Evolutionary conservation across 2,113 vertebrate genomes (phyloP), one percentile per base, ranked within the genome.

Genomic region (Sphyrna mokarran): DNA sequence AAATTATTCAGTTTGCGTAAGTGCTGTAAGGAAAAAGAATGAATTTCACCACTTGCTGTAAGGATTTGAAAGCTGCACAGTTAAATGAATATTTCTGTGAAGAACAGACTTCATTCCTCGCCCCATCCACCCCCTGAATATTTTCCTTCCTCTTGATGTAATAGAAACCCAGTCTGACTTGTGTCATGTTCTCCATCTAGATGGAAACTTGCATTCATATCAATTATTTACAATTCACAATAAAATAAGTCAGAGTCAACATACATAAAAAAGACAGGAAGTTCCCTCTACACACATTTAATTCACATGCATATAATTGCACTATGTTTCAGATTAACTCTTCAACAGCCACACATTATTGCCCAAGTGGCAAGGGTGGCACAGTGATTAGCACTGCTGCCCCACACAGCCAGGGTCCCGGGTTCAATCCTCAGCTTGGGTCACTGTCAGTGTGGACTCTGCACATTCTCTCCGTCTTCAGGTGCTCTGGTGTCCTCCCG

Each of bases 1-100:
- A 99, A 99, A 97, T 99, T 99, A 97, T 99, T 99, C 96, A 99
- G 98, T 97, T 99, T 99, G 96, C 99, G 96, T 97, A 99, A 98
- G 98, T 99, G 99, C 99, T 99, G 96, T 0, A 6, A 96, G 29
- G 96, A 96, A n/a, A 0, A 26, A 58, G 26, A 61, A 9, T 37
- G 33, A 93, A 66, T 93, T 93, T 66, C 89, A 93, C 33, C 33
- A 68, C 9, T 8, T 66, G 13, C 48, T 91, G 89, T 33, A 37
- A 93, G 54, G 18, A 93, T 93, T 93, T 93, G 61, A 66, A 68
- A 93, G 89, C n/a, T 93, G n/a, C 58, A 90, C 1, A n/a, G 33
- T 20, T 66, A 66, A 63, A 93, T 93, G 16, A 61, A 37, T 29
- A 90, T 61, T 90, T 61, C 13, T 61, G 58, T 40, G 20, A 83